Evolutionary conservation across 2,797 vertebrate genomes (phyloP).

Genomic region (Taeniopygia guttata): DNA sequence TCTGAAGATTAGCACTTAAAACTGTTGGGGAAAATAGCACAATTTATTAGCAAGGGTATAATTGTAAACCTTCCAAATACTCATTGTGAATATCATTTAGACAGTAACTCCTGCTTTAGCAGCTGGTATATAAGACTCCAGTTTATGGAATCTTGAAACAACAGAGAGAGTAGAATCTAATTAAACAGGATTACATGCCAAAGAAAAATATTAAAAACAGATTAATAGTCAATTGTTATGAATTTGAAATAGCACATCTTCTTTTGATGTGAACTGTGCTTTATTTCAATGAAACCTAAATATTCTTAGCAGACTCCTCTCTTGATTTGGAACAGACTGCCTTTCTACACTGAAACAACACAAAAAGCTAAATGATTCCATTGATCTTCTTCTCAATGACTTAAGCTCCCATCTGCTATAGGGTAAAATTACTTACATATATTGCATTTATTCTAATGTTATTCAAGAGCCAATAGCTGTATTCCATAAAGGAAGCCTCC

Average conservation of each 20-base stretch:
- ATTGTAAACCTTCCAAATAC: conserved; percentile 84
- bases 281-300: conserved; percentile 61
- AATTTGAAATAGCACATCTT: conserved; percentile 68
- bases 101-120: conserved; percentile 81
- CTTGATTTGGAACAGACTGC: conserved; percentile 57
- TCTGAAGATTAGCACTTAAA: conserved; percentile 82
- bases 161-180: conserved; percentile 82
- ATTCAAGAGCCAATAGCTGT: not conserved
- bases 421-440: conserved; percentile 32
- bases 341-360: conserved; percentile 56
- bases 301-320: conserved; percentile 51
- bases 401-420: conserved; percentile 61
- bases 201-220: conserved; percentile 84
- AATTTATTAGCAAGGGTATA: conserved; percentile 86
- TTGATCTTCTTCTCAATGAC: conserved; percentile 57
- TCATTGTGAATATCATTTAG: conserved; percentile 83
- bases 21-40: conserved; percentile 83
- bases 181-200: conserved; percentile 85
- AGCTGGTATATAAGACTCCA: conserved; percentile 80
- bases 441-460: conserved; percentile 12
- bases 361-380: conserved; percentile 58
- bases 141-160: conserved; percentile 85
- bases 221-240: conserved; percentile 79
- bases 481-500: not conserved
- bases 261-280: conserved; percentile 56